Conservation (phyloP, 2,888 invertebrate species). For the Ethmia dodecea region DNA sequence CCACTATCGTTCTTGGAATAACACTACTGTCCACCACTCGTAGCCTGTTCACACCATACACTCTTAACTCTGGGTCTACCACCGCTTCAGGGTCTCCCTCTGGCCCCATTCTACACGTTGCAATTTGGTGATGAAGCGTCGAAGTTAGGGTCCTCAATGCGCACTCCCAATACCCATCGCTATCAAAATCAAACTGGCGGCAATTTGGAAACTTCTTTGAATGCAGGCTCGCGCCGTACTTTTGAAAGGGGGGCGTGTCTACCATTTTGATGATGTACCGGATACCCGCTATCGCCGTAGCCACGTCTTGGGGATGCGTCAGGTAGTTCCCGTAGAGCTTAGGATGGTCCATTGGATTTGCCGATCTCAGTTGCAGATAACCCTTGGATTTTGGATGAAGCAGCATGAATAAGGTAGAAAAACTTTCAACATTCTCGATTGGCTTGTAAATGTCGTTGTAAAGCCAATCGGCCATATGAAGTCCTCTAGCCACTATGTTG, state of each 20-base stretch:
- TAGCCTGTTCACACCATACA: conserved; percentile 78
- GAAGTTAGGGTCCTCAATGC: conserved; percentile 76
- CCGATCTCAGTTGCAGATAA: conserved; percentile 77
- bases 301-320: conserved; percentile 77
- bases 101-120: conserved; percentile 84
- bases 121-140: conserved; percentile 82
- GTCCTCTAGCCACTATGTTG: conserved; percentile 50
- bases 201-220: conserved; percentile 76
- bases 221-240: conserved; percentile 77
- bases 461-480: conserved; percentile 54
- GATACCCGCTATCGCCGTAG: conserved; percentile 78
- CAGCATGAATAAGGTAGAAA: conserved; percentile 72
- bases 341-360: conserved; percentile 81
- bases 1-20: conserved; percentile 80
- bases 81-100: conserved; percentile 74
- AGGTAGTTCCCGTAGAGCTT: conserved; percentile 86
- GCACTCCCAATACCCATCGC: conserved; percentile 83
- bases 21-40: conserved; percentile 84
- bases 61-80: conserved; percentile 79
- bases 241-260: conserved; percentile 76
- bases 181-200: conserved; percentile 63
- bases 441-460: conserved; percentile 58
- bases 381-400: conserved; percentile 82
- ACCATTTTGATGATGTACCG: conserved; percentile 73
- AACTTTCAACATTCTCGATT: conserved; percentile 60